Evolutionary conservation across 2,113 vertebrate genomes (phyloP).

Genomic region (Zosterops japonicus): DNA sequence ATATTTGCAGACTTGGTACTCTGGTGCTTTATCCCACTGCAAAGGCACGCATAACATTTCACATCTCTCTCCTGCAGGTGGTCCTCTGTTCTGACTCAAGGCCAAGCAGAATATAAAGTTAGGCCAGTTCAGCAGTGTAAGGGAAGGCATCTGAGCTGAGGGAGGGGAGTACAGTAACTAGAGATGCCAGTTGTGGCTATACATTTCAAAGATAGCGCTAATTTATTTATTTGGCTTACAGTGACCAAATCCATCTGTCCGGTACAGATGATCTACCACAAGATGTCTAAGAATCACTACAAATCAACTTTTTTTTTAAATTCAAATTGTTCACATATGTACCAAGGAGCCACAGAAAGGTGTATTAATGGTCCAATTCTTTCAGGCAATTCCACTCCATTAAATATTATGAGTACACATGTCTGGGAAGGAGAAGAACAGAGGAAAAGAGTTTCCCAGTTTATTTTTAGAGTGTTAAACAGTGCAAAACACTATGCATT

Average conservation of each 20-base stretch:
- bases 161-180: constrained; percentile 21
- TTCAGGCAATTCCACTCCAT: constrained; percentile 59
- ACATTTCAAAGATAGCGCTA: constrained; percentile 71
- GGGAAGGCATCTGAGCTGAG: constrained; percentile 52
- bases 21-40: constrained; percentile 69
- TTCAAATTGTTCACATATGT: constrained; percentile 73
- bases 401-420: constrained; percentile 56
- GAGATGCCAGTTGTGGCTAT: constrained; percentile 66
- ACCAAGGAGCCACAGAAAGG: constrained; percentile 47
- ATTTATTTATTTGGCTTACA: constrained; percentile 74
- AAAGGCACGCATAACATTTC: constrained; percentile 70
- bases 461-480: constrained; percentile 42
- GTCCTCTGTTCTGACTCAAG: constrained; percentile 65
- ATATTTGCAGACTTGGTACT: constrained; percentile 70
- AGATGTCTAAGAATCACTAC: constrained; percentile 26
- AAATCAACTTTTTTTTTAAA: not conserved
- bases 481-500: not conserved
- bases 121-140: constrained; percentile 48
- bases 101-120: constrained; percentile 56
- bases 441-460: not conserved
- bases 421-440: not conserved
- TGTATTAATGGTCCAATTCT: constrained; percentile 33
- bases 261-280: constrained; percentile 53
- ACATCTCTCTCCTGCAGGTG: constrained; percentile 67
- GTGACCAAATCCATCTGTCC: constrained; percentile 67